These are phyloP conservation scores for Callipepla squamata DNA, from an alignment of 2,113 vertebrate genomes.

Conservation along the genomic window DNA sequence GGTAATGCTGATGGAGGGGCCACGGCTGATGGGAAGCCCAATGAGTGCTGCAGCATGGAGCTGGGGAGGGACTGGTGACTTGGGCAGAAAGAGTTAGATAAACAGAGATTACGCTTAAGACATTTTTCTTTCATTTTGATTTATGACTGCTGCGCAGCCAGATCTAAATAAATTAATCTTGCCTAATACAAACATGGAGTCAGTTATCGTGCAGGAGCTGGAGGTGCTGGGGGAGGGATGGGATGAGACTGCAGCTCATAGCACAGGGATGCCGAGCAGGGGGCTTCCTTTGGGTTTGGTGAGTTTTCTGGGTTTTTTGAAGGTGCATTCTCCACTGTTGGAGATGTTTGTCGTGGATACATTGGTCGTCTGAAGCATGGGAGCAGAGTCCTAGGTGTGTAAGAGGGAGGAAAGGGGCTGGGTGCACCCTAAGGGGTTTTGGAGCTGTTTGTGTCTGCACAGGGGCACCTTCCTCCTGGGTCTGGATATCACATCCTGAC, in stretches of 20 bases:
- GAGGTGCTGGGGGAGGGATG: neutral
- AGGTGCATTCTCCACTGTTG: neutral
- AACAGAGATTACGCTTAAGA: conserved; percentile 40
- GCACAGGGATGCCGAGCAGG: neutral
- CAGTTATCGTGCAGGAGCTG: accelerated
- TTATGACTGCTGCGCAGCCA: neutral
- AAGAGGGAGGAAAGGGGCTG: neutral
- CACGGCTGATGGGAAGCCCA: neutral
- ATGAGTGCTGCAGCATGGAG: neutral
- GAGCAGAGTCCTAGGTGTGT: accelerated
- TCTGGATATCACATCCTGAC: neutral
- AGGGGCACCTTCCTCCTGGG: neutral
- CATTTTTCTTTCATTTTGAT: conserved; percentile 63
- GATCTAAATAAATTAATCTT: conserved; percentile 52
- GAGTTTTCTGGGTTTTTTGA: neutral
- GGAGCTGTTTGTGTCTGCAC: accelerated
- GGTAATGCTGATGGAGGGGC: neutral
- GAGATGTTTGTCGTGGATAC: neutral
- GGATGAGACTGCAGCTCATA: too few relatives aligned
- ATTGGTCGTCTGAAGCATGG: accelerated
- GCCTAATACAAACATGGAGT: neutral
- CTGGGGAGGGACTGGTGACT: neutral
- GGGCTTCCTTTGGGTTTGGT: neutral
- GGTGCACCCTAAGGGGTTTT: neutral
- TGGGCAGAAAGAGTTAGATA: conserved; percentile 26